phyloP scores from a whole-genome alignment of 1,140 invertebrate species.

The Tetragnatha versicolor region DNA sequence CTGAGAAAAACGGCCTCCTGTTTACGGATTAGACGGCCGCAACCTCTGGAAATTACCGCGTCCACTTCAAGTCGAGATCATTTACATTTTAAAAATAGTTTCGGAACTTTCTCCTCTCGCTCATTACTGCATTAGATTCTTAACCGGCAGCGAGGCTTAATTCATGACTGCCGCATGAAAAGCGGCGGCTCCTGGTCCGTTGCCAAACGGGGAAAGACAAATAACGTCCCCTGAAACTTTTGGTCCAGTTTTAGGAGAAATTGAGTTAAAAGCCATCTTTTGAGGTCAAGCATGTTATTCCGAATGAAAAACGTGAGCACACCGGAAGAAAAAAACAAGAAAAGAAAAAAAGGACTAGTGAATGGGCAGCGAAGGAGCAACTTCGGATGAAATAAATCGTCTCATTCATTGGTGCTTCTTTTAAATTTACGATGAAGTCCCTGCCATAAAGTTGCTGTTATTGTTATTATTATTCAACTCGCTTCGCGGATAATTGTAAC shows the following conservation, averaged over 20 bases:
- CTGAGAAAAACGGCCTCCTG: too few relatives aligned
- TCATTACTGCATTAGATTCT: slow-evolving; percentile 34
- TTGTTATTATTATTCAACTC: too few relatives aligned
- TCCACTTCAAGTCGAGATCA: neutral
- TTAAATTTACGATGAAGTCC: too few relatives aligned
- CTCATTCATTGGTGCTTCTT: neutral
- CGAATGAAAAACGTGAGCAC: slow-evolving; percentile 32
- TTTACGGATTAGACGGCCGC: neutral
- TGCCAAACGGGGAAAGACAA: slow-evolving; percentile 31
- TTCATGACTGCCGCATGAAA: slow-evolving; percentile 26
- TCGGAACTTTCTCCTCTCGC: slow-evolving; percentile 29
- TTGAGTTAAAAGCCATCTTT: slow-evolving; percentile 31
- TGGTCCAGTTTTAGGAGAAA: slow-evolving; percentile 32
- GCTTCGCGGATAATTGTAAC: too few relatives aligned
- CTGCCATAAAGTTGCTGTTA: too few relatives aligned
- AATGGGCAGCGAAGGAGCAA: neutral
- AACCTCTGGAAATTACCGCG: neutral
- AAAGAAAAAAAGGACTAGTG: slow-evolving; percentile 2
- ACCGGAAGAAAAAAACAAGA: neutral
- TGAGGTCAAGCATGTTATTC: slow-evolving; percentile 36
- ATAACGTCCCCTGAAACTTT: slow-evolving; percentile 22
- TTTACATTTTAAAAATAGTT: slow-evolving; percentile 44
- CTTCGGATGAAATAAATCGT: slow-evolving; percentile 20
- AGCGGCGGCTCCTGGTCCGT: neutral
- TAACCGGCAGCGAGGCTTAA: slow-evolving; percentile 23